Percentiles rank a stretch among this genome's conserved stretches.
Evolutionary conservation across 2,888 invertebrate species (phyloP).

Genomic region (Drosophila stalkeri): DNA sequence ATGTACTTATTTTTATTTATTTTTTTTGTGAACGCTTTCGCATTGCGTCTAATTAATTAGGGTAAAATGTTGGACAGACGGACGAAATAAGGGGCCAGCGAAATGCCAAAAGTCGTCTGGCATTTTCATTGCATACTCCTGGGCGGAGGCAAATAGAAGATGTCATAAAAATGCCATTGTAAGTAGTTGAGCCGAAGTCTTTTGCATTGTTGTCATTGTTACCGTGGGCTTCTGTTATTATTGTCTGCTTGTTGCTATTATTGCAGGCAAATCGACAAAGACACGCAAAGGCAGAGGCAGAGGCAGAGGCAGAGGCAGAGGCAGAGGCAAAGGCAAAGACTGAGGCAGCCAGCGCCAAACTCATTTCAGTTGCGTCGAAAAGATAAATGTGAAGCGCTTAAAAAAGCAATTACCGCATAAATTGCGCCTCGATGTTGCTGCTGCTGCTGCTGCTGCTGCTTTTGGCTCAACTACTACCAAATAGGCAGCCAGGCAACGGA

Average conservation of each 20-base stretch:
- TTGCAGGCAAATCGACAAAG: conserved; percentile 69
- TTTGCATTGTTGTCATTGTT: conserved; percentile 69
- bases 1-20: conserved; percentile 35
- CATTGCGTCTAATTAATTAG: conserved; percentile 70
- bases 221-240: conserved; percentile 47
- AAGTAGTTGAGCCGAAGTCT: conserved; percentile 66
- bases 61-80: conserved; percentile 43
- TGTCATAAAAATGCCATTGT: conserved; percentile 80
- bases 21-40: conserved; percentile 20
- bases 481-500: conserved; percentile 47
- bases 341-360: conserved; percentile 44
- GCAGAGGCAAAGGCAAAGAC: conserved; percentile 6
- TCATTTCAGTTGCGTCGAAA: conserved; percentile 78
- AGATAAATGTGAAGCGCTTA: conserved; percentile 82
- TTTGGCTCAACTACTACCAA: conserved; percentile 40
- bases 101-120: conserved; percentile 42
- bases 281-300: conserved; percentile 57
- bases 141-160: conserved; percentile 54
- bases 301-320: conserved; percentile 10
- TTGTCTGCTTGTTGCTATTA: conserved; percentile 43
- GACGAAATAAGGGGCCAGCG: conserved; percentile 1
- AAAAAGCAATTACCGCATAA: conserved; percentile 83
- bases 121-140: conserved; percentile 62
- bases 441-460: conserved; percentile 19
- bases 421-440: conserved; percentile 65